phyloP scores from a whole-genome alignment of 2,113 vertebrate genomes.

The Hoplias malabaricus region DNA sequence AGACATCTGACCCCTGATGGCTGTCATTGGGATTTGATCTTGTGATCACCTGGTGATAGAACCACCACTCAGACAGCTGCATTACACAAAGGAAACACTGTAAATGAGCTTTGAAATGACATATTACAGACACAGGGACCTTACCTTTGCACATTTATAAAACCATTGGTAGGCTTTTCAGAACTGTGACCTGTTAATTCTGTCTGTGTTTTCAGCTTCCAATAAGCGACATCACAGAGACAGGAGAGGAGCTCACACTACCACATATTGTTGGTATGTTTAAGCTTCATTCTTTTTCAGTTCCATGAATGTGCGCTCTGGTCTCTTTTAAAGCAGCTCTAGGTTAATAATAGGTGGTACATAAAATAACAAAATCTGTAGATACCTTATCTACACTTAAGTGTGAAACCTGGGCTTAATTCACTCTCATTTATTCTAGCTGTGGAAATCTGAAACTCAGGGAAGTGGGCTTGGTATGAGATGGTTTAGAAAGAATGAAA shows the following conservation, averaged over 20 bases:
- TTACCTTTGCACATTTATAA: background rate
- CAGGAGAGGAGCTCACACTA: conserved; percentile 58
- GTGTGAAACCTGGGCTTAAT: too few species aligned
- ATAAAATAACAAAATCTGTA: background rate
- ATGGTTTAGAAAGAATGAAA: background rate
- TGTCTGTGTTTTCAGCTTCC: conserved; percentile 58
- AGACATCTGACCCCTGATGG: too few species aligned
- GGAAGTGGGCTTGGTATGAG: too few species aligned
- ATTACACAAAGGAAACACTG: background rate
- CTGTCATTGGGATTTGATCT: too few species aligned
- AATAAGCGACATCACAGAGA: conserved; percentile 61
- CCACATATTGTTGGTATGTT: conserved; percentile 78
- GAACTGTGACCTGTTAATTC: background rate
- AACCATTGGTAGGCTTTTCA: background rate
- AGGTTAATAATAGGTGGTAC: too few species aligned
- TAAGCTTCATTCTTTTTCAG: background rate
- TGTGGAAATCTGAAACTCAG: background rate
- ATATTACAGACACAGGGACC: background rate
- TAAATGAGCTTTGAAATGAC: background rate
- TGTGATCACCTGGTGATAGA: too few species aligned
- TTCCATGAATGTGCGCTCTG: too few species aligned
- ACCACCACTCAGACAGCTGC: too few species aligned
- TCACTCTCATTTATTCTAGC: too few species aligned
- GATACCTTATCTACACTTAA: too few species aligned
- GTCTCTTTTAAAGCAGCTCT: too few species aligned